Conservation (phyloP, 1,140 invertebrate genomes). For the Rhagoletis pomonella region DNA sequence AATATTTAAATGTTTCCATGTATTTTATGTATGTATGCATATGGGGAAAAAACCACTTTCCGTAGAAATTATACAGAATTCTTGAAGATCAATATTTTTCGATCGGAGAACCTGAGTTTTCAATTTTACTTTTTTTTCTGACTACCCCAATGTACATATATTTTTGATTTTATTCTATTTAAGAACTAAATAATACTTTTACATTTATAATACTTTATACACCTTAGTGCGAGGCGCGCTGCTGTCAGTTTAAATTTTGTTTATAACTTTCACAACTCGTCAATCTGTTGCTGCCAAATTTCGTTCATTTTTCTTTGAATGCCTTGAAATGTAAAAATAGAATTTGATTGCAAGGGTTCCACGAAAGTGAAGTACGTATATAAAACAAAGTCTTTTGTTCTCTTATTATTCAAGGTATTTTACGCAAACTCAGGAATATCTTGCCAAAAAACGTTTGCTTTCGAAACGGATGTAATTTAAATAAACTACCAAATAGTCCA, state of each 20-base stretch:
- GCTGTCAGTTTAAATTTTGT: background rate
- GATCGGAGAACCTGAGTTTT: too few relatives aligned
- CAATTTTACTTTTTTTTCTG: too few relatives aligned
- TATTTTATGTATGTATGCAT: too few relatives aligned
- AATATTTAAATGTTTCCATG: too few relatives aligned
- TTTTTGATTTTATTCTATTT: too few relatives aligned
- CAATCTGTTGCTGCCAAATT: background rate
- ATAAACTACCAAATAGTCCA: background rate
- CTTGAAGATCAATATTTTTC: too few relatives aligned
- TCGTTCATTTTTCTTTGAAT: background rate
- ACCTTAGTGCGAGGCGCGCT: background rate
- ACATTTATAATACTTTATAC: too few relatives aligned
- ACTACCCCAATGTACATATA: too few relatives aligned
- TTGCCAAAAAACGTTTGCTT: too few relatives aligned
- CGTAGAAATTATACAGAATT: too few relatives aligned
- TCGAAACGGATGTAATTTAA: background rate
- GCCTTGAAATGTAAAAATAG: background rate
- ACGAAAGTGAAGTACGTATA: background rate
- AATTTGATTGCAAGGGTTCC: background rate
- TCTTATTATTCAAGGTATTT: background rate
- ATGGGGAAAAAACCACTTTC: too few relatives aligned
- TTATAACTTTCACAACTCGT: background rate
- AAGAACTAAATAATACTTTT: too few relatives aligned
- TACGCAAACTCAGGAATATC: background rate
- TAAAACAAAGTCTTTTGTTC: background rate